phyloP scores from a whole-genome alignment of 2,113 vertebrate species.

The Isurus oxyrinchus region DNA sequence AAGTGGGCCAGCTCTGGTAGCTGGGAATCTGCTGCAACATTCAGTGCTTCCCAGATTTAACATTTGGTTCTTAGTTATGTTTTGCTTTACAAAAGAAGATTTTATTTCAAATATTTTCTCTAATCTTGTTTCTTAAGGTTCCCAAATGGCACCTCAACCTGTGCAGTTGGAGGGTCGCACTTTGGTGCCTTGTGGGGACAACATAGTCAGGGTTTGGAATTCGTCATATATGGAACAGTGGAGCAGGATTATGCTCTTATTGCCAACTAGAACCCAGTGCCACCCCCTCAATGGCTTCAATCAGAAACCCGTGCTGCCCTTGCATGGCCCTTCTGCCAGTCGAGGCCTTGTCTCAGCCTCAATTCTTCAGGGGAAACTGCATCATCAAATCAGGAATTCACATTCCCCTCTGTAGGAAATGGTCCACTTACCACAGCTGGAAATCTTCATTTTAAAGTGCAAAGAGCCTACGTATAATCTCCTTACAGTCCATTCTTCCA shows the following conservation, averaged over 20 bases:
- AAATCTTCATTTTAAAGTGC: not conserved
- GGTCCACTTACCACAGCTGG: not conserved
- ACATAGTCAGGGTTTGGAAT: not conserved
- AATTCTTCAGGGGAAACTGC: not conserved
- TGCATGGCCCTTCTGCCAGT: not conserved
- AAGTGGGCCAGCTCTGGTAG: not conserved
- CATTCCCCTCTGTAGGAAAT: not conserved
- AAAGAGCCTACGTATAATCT: not conserved
- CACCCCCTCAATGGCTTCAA: not conserved
- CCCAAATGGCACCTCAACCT: not conserved
- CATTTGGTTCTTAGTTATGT: not conserved
- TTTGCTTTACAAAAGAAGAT: not conserved
- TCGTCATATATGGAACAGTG: not conserved
- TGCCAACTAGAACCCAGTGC: not conserved
- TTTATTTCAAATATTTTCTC: not conserved
- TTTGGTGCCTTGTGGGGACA: not conserved
- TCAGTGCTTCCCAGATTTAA: not conserved
- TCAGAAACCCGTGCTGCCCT: not conserved
- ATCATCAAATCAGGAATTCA: not conserved
- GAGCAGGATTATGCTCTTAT: not conserved
- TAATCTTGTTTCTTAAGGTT: not conserved
- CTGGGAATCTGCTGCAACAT: not conserved
- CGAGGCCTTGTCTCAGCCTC: not conserved
- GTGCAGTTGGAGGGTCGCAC: not conserved
- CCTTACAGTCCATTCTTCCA: not conserved